A percentile compares a stretch with the other conserved stretches of the same genome.
These are phyloP conservation scores for Nanger granti DNA, from an alignment of 2,113 vertebrate species.

Conservation along the genomic window DNA sequence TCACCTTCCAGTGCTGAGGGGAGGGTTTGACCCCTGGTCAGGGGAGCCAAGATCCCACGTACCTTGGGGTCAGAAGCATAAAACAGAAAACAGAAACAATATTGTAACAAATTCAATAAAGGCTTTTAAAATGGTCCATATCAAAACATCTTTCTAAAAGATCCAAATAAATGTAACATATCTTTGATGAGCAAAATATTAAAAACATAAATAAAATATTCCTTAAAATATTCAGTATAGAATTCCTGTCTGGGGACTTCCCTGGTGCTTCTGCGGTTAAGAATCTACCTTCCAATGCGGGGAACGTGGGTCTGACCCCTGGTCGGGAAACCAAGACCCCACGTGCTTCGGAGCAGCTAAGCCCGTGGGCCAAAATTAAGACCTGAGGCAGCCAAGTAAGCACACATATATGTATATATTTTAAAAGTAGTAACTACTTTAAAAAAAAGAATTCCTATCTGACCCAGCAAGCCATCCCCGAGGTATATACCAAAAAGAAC, in stretches of 20 bases:
- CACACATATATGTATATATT: not conserved
- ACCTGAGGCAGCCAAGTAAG: not conserved
- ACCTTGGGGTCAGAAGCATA: not conserved
- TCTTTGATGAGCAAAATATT: not conserved
- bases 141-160: not conserved
- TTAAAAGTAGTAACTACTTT: not conserved
- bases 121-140: not conserved
- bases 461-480: not conserved
- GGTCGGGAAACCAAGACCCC: not conserved
- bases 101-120: not conserved
- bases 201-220: not conserved
- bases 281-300: not conserved
- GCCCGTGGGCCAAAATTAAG: not conserved
- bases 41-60: not conserved
- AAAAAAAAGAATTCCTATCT: not conserved
- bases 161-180: not conserved
- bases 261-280: not conserved
- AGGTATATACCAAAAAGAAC: accelerated
- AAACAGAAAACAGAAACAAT: not conserved
- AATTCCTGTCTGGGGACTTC: not conserved
- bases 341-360: not conserved
- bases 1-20: not conserved
- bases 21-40: not conserved
- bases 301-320: not conserved
- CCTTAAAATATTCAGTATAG: not conserved